Evolutionary conservation across 2,113 vertebrate species (phyloP), one percentile per base, ranked within the genome.

Genomic region (Pseudonaja textilis): DNA sequence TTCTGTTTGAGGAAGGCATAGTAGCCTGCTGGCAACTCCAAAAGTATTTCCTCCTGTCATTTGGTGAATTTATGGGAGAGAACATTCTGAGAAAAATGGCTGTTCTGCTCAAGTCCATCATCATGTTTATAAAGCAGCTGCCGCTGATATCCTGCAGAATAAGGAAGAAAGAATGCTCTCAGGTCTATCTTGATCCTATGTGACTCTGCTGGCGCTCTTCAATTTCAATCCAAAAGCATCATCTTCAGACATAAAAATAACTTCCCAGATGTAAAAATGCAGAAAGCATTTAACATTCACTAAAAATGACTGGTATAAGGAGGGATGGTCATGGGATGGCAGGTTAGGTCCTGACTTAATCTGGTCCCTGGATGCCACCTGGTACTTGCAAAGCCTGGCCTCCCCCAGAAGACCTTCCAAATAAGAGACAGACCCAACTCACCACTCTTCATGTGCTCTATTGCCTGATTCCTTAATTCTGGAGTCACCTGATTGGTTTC

Each of bases 111-210:
- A 16, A 39, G 74, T 56, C 87, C 98, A 69, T 97, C 93, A 0
- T 0, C 0, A 0, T 98, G 97, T 89, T 96, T 98, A 96, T 98
- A 99, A 94, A 97, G 98, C 89, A 98, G 96, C 93, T 99, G 97
- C n/a, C 96, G 96, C 95, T 98, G 98, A 95, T 98, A 98, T 59
- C 98, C 98, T 99, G 16, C 85, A 54, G 50, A 93, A 89, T 50
- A 1, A 12, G 16, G 50, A 16, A 7, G 25, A 64, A 45, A 45
- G 8, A 54, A 8, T 5, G 29, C 29, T 69, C 61, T 69, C 61
- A n/a, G 3, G 4, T 69, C 12, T 69, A 0, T n/a, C 61, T n/a
- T 12, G 61, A 64, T 64, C 26, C 61, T 64, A 64, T 29, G 9
- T 29, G 26, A 64, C 59, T 64, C 59, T 29, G 61, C 11, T 69